Percentiles rank a stretch among this genome's conserved stretches.
Conservation (phyloP, 2,888 invertebrate species). For the Diaprepes abbreviatus region DNA sequence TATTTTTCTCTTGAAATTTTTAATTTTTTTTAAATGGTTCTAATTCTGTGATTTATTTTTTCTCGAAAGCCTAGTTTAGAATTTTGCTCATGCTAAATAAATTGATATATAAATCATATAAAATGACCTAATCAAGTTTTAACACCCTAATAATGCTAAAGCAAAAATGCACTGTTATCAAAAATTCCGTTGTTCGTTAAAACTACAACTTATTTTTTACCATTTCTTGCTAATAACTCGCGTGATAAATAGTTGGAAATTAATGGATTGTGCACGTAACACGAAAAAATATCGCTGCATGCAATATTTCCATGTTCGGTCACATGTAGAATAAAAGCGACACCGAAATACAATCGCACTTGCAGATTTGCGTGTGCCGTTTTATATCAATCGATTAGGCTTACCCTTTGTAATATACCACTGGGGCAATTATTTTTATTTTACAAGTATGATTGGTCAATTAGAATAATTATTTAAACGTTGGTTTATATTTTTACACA, state of each 20-base stretch:
- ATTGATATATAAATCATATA: too few species aligned
- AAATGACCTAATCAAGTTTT: too few species aligned
- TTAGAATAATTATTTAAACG: constrained; percentile 10
- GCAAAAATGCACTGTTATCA: background rate
- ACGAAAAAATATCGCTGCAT: constrained; percentile 28
- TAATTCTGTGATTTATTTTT: too few species aligned
- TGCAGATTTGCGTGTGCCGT: constrained; percentile 31
- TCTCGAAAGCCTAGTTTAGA: too few species aligned
- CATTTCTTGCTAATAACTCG: constrained; percentile 7
- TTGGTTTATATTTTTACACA: background rate
- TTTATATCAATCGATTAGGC: constrained; percentile 30
- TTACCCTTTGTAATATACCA: constrained; percentile 4
- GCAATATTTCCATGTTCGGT: constrained; percentile 37
- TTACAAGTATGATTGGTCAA: constrained; percentile 15
- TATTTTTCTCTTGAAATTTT: too few species aligned
- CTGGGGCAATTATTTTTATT: constrained; percentile 17
- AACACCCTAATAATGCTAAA: too few species aligned
- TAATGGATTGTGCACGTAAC: constrained; percentile 25
- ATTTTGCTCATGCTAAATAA: too few species aligned
- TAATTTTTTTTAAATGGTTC: too few species aligned
- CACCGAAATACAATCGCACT: constrained; percentile 33
- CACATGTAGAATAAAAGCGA: constrained; percentile 29
- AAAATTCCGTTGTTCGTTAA: background rate
- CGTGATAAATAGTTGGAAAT: constrained; percentile 28
- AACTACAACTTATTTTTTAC: constrained; percentile 9